phyloP scores from a whole-genome alignment of 2,113 vertebrate genomes.

The Crypturellus undulatus region DNA sequence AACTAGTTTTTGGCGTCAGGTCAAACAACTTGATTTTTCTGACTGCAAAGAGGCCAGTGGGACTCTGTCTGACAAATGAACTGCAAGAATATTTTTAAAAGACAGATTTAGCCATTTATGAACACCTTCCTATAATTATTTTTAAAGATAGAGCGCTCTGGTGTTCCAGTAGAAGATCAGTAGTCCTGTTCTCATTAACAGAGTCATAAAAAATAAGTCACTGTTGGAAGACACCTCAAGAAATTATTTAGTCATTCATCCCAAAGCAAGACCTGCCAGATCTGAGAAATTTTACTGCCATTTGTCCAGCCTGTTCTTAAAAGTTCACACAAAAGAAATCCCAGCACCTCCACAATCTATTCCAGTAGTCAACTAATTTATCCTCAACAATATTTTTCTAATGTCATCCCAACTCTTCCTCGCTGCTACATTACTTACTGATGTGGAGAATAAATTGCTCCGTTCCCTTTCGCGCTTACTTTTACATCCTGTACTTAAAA shows the following conservation, averaged over 20 bases:
- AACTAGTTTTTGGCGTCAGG: background rate
- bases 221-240: background rate
- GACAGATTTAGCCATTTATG: background rate
- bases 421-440: background rate
- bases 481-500: background rate
- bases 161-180: background rate
- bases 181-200: background rate
- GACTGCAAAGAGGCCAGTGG: background rate
- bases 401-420: background rate
- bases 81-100: background rate
- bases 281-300: background rate
- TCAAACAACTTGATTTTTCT: background rate
- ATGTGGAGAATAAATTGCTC: background rate
- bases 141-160: background rate
- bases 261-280: background rate
- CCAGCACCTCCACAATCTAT: background rate
- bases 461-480: background rate
- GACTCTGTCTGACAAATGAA: background rate
- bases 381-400: background rate
- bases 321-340: background rate
- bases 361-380: background rate
- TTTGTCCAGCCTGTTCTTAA: background rate
- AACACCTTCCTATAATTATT: background rate
- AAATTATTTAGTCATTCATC: background rate
- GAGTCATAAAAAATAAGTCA: background rate